Evolutionary conservation across 2,797 vertebrate genomes (phyloP), one percentile per base, ranked within the genome.

Genomic region (Scolopax bukidnonensis): DNA sequence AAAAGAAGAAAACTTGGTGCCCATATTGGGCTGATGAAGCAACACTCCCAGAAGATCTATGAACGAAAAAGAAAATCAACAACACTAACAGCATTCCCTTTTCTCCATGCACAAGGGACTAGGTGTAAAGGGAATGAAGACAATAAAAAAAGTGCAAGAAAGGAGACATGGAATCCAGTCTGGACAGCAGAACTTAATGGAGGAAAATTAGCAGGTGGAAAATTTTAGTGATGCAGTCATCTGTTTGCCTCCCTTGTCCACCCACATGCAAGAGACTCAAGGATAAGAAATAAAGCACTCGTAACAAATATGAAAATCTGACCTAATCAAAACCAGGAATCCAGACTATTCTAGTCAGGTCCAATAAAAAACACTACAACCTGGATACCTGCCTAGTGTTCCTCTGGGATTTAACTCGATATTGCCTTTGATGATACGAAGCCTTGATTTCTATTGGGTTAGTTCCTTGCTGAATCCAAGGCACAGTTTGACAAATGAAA

Each of bases 271-370:
- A 67, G 16, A 69, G 45, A n/a, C 7, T 85, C 45, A 47, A 47
- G 18, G 16, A 27, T 54, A 11, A 77, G 56, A 81, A 91, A 67
- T 67, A 70, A 74, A 87, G 23, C 12, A n/a, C 43, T 57, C 24
- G 11, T 47, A 75, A 86, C 7, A 85, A 84, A 73, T 28, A 76
- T 1, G 19, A 92, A 84, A 76, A 92, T 50, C 27, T 51, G 40
- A 89, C 18, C 57, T 95, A 88, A 84, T 36, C 59, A 78, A 80
- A 94, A 79, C 12, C 69, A 82, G 47, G 51, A 87, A 94, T 76
- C 41, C 50, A 73, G n/a, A 92, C 78, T 63, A 71, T 71, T 83
- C 79, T 73, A 64, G 16, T 76, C 50, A 87, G 41, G 21, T 80
- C 50, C 40, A 91, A 77, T 27, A 77, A 80, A 91, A 90, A 87